Conservation (phyloP, 2,888 invertebrate genomes). For the Lottia gigantea region DNA sequence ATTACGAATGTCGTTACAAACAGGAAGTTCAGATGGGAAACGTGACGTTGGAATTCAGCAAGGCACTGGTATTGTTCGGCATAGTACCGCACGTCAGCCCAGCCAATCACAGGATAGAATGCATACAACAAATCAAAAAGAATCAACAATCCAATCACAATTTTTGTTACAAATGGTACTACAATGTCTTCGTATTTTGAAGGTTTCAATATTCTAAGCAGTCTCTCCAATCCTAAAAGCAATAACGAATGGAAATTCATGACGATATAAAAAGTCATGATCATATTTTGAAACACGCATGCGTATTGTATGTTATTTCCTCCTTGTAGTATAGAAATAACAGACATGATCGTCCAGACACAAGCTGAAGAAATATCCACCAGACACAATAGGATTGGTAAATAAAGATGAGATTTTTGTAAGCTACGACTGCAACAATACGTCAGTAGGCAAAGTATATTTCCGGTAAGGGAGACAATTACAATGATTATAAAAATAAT, state of each 20-base stretch:
- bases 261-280: slow-evolving; percentile 38
- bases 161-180: slow-evolving; percentile 35
- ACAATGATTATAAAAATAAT: not conserved
- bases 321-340: slow-evolving; percentile 32
- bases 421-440: not conserved
- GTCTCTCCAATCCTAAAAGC: slow-evolving; percentile 43
- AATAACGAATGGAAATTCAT: slow-evolving; percentile 44
- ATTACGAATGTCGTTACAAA: slow-evolving; percentile 40
- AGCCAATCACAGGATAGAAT: slow-evolving; percentile 45
- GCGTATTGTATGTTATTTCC: slow-evolving; percentile 36
- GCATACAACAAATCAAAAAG: slow-evolving; percentile 43
- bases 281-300: slow-evolving; percentile 43
- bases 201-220: slow-evolving; percentile 42
- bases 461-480: not conserved
- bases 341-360: slow-evolving; percentile 43
- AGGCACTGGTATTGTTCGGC: slow-evolving; percentile 46
- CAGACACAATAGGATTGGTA: slow-evolving; percentile 32
- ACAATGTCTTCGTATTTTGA: slow-evolving; percentile 47
- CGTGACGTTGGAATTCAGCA: slow-evolving; percentile 36
- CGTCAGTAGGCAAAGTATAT: not conserved
- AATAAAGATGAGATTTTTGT: slow-evolving; percentile 23
- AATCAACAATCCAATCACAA: slow-evolving; percentile 40
- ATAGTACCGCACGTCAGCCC: slow-evolving; percentile 41
- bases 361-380: slow-evolving; percentile 39
- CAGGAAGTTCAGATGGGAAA: slow-evolving; percentile 44